Conservation (phyloP, 35 echinoderm and acorn worm genomes). For the Heliocidaris erythrogramma region DNA sequence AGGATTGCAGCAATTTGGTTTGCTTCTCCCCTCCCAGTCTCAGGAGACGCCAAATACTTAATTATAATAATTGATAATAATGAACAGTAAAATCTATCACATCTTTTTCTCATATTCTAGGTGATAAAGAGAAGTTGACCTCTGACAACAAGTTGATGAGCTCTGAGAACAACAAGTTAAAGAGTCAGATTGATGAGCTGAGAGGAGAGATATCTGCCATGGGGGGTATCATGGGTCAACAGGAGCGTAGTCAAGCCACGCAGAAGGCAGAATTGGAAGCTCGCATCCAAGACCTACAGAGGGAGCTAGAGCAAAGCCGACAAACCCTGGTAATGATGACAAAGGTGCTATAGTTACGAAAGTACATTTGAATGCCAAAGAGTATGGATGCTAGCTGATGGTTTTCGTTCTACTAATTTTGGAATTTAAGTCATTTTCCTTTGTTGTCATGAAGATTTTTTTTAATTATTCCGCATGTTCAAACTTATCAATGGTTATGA, state of each 20-base stretch:
- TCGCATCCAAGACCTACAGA: constrained; percentile 58
- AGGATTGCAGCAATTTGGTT: too few relatives aligned
- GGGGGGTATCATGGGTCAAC: constrained; percentile 51
- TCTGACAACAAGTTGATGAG: constrained; percentile 57
- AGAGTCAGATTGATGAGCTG: constrained; percentile 73
- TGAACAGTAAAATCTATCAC: not conserved
- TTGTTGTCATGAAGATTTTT: too few relatives aligned
- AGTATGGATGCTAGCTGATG: too few relatives aligned
- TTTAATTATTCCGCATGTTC: too few relatives aligned
- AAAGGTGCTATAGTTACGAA: too few relatives aligned
- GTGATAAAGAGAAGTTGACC: constrained; percentile 63
- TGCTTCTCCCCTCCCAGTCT: too few relatives aligned
- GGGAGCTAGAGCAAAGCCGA: constrained; percentile 67
- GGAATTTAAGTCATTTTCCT: too few relatives aligned
- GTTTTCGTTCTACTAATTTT: too few relatives aligned
- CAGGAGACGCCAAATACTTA: too few relatives aligned
- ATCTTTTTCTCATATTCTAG: constrained; percentile 31
- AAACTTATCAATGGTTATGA: too few relatives aligned
- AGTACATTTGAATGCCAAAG: too few relatives aligned
- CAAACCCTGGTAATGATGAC: constrained; percentile 56
- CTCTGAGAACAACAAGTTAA: constrained; percentile 67
- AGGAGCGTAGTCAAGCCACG: constrained; percentile 59
- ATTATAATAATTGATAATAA: not conserved
- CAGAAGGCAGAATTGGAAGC: constrained; percentile 64
- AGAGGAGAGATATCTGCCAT: constrained; percentile 59